Conservation (phyloP, 2,888 invertebrate genomes). For the Caenorhabditis sulstoni region DNA sequence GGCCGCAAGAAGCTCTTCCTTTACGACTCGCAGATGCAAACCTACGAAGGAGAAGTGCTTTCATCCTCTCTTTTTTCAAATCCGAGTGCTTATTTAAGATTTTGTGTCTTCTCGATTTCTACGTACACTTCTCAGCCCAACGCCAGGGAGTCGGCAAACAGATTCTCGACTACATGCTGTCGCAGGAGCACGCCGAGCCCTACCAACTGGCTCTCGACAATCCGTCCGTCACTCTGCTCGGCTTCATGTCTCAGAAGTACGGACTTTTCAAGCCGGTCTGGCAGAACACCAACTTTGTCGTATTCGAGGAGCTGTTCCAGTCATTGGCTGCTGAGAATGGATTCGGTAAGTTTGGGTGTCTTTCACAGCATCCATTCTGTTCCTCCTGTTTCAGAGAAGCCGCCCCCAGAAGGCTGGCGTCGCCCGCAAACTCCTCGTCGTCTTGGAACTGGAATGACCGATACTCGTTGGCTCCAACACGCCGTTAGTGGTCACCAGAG, state of each 20-base stretch:
- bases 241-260: slow-evolving; percentile 91
- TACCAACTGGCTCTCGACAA: slow-evolving; percentile 89
- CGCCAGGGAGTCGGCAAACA: slow-evolving; percentile 89
- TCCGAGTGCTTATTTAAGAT: slow-evolving; percentile 80
- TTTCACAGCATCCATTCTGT: not conserved
- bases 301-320: slow-evolving; percentile 89
- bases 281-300: slow-evolving; percentile 91
- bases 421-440: slow-evolving; percentile 75
- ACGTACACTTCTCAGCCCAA: slow-evolving; percentile 89
- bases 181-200: slow-evolving; percentile 72
- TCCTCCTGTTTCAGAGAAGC: slow-evolving; percentile 48
- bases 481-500: slow-evolving; percentile 74
- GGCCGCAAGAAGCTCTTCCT: slow-evolving; percentile 93
- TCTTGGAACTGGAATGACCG: slow-evolving; percentile 69
- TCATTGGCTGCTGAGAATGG: slow-evolving; percentile 57
- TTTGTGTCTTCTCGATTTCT: slow-evolving; percentile 94
- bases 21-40: slow-evolving; percentile 73
- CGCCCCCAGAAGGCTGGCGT: slow-evolving; percentile 77
- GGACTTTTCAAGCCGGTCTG: slow-evolving; percentile 85
- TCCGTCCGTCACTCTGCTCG: slow-evolving; percentile 91
- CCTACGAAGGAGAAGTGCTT: slow-evolving; percentile 83
- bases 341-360: slow-evolving; percentile 17
- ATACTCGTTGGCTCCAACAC: slow-evolving; percentile 72
- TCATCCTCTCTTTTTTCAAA: not conserved
- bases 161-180: slow-evolving; percentile 92